These are phyloP conservation scores for Sebastes melanostomus DNA, from an alignment of 2,797 vertebrate genomes.

Conservation along the genomic window DNA sequence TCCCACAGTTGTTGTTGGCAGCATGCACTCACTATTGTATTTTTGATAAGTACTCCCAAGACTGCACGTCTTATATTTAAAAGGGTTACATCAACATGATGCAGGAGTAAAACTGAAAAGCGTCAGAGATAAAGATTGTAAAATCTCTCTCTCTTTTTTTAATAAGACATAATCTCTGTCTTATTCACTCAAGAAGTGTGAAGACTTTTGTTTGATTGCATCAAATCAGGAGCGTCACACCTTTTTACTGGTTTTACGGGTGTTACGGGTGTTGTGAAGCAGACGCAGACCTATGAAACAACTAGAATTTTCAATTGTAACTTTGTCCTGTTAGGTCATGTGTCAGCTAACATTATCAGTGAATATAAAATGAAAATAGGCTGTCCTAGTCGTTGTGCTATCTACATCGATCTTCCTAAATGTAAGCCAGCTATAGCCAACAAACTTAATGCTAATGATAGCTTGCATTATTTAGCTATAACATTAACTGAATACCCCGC, in stretches of 20 bases:
- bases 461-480: neutral
- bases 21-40: neutral
- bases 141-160: neutral
- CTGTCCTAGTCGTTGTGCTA: neutral
- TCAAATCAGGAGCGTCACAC: neutral
- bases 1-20: neutral
- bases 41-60: neutral
- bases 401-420: neutral
- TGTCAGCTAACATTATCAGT: neutral
- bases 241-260: too few species aligned
- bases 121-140: slow-evolving; percentile 9
- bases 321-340: neutral
- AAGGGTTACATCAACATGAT: neutral
- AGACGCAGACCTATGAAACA: neutral
- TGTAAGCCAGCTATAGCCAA: neutral
- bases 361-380: neutral
- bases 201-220: neutral
- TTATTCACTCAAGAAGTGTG: neutral
- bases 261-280: neutral
- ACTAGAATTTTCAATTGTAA: neutral
- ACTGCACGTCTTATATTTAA: neutral
- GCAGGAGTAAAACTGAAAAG: slow-evolving; percentile 7
- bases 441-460: neutral
- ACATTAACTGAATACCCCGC: neutral
- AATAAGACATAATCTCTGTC: slow-evolving; percentile 6